These are phyloP conservation scores for Ametastegia equiseti DNA, from an alignment of 2,888 invertebrate genomes.

Conservation along the genomic window DNA sequence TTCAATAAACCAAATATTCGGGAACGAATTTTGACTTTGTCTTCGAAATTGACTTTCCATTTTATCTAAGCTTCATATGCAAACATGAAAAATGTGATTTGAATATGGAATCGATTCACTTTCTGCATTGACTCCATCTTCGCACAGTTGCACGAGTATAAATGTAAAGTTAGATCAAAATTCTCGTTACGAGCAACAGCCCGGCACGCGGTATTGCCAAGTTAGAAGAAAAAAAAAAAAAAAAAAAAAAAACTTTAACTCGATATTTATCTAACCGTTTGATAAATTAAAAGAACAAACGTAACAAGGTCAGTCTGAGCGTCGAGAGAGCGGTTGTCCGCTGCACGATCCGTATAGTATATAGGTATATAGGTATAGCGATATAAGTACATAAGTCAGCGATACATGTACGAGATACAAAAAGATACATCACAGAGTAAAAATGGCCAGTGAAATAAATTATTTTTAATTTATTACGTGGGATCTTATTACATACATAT, in stretches of 20 bases:
- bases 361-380: too few relatives aligned
- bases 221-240: too few relatives aligned
- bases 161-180: too few relatives aligned
- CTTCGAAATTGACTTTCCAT: too few relatives aligned
- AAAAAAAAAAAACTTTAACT: too few relatives aligned
- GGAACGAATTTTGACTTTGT: too few relatives aligned
- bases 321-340: background rate
- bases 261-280: background rate
- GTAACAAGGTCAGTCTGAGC: constrained; percentile 27
- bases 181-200: background rate
- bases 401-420: background rate
- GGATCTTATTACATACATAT: background rate
- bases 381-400: background rate
- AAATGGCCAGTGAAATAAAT: background rate
- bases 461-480: background rate
- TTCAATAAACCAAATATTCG: too few relatives aligned
- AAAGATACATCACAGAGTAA: background rate
- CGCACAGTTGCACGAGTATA: too few relatives aligned
- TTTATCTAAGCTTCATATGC: too few relatives aligned
- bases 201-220: background rate
- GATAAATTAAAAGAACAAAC: constrained; percentile 28
- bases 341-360: background rate
- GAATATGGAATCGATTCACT: too few relatives aligned
- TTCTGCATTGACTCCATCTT: too few relatives aligned
- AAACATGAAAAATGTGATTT: too few relatives aligned